These are phyloP conservation scores for Drosophila biarmipes DNA, from an alignment of 1,140 invertebrate species.

Conservation along the genomic window DNA sequence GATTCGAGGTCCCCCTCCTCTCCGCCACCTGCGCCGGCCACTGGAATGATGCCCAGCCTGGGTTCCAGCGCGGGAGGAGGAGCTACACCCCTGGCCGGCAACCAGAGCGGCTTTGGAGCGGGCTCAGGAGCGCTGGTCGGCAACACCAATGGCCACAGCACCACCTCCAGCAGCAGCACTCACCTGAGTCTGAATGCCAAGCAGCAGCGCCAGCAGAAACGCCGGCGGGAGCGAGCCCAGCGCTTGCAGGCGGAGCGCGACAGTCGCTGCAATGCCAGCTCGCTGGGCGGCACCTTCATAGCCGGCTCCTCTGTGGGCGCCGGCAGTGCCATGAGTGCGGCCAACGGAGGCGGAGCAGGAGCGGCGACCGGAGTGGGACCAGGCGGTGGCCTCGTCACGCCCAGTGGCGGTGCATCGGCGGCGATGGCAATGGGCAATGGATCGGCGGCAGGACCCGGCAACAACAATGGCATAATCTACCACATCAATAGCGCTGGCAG, in stretches of 20 bases:
- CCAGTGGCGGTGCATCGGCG: constrained; percentile 67
- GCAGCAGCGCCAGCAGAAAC: constrained; percentile 92
- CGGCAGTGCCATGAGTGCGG: constrained; percentile 55
- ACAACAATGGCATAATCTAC: constrained; percentile 60
- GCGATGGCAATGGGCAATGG: constrained; percentile 85
- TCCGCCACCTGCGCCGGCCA: constrained; percentile 12
- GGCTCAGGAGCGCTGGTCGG: constrained; percentile 6
- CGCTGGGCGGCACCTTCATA: constrained; percentile 48
- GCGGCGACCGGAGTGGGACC: neutral
- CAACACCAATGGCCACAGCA: constrained; percentile 55
- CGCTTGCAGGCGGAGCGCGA: constrained; percentile 92
- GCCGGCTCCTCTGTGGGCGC: constrained; percentile 41
- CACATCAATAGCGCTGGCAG: constrained; percentile 79
- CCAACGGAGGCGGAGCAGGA: constrained; percentile 82
- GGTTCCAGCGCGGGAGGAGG: neutral
- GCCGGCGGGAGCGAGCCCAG: constrained; percentile 93
- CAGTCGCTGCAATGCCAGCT: constrained; percentile 64
- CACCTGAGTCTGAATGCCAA: constrained; percentile 84
- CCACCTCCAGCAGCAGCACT: constrained; percentile 42
- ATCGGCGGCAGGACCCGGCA: constrained; percentile 46
- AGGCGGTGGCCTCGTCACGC: constrained; percentile 5
- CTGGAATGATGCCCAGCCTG: constrained; percentile 7
- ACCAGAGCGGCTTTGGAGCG: constrained; percentile 29
- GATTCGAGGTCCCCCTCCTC: constrained; percentile 45
- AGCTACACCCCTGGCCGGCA: constrained; percentile 9